phyloP scores from a whole-genome alignment of 2,888 invertebrate species.

The Leptothorax acervorum region DNA sequence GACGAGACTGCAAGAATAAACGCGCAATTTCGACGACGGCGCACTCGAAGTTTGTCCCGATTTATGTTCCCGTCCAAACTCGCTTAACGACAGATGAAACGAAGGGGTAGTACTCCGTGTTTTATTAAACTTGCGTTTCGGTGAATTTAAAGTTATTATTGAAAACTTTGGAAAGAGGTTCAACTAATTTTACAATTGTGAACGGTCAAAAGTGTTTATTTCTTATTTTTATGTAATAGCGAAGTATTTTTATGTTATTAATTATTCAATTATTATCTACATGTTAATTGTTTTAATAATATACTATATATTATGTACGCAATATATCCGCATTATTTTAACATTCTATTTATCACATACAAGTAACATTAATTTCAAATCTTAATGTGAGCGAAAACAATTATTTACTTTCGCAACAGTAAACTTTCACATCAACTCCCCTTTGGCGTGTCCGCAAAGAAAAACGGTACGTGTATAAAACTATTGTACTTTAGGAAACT shows the following conservation, averaged over 20 bases:
- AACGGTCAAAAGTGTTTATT: neutral
- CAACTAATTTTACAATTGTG: neutral
- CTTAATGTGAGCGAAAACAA: neutral
- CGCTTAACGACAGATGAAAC: neutral
- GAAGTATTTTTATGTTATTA: neutral
- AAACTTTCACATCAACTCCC: neutral
- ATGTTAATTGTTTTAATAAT: neutral
- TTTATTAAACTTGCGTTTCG: slow-evolving; percentile 9
- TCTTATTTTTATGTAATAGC: neutral
- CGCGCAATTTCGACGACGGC: slow-evolving; percentile 6
- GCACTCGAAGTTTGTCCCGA: slow-evolving; percentile 7
- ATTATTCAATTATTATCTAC: neutral
- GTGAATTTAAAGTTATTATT: neutral
- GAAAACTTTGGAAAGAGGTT: neutral
- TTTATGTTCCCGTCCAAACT: slow-evolving; percentile 33
- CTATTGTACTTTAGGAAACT: neutral
- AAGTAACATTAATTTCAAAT: neutral
- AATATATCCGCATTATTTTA: neutral
- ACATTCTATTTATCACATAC: neutral
- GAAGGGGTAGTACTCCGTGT: neutral
- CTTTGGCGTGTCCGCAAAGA: neutral
- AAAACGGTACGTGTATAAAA: neutral
- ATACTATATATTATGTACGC: neutral
- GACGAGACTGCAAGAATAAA: slow-evolving; percentile 36
- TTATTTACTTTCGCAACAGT: neutral